These are phyloP conservation scores for Poecile montanus DNA, from an alignment of 2,797 vertebrate species.

Conservation along the genomic window DNA sequence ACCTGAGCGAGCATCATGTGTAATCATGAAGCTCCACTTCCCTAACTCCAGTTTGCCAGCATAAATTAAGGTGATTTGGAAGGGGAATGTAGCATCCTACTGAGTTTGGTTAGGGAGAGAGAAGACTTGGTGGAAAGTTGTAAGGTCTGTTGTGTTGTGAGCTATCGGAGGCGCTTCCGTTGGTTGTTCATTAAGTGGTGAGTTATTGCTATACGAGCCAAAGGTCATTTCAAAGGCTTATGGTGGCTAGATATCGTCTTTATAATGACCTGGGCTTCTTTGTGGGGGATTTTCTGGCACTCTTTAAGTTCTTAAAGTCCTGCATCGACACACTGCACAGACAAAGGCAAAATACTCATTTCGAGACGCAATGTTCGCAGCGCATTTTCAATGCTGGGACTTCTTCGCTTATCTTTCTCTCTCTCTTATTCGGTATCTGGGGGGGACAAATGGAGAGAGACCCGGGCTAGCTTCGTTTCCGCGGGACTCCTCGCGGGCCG, in stretches of 20 bases:
- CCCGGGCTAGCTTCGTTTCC: background rate
- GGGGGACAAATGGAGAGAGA: background rate
- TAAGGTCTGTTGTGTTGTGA: slow-evolving; percentile 80
- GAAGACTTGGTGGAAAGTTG: slow-evolving; percentile 77
- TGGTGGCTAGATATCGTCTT: slow-evolving; percentile 89
- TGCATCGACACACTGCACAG: slow-evolving; percentile 62
- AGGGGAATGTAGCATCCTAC: slow-evolving; percentile 57
- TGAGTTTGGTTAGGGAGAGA: slow-evolving; percentile 72
- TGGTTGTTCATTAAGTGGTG: slow-evolving; percentile 99
- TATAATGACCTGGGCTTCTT: slow-evolving; percentile 84
- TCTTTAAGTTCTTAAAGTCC: slow-evolving; percentile 76
- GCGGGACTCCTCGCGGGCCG: background rate
- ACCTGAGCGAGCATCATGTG: slow-evolving; percentile 34
- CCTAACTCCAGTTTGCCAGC: slow-evolving; percentile 60
- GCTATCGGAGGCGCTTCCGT: slow-evolving; percentile 85
- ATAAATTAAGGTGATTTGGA: slow-evolving; percentile 55
- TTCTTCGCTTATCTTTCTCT: slow-evolving; percentile 22
- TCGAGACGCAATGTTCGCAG: background rate
- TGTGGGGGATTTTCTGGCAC: slow-evolving; percentile 80
- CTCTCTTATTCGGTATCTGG: background rate
- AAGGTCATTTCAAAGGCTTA: slow-evolving; percentile 98
- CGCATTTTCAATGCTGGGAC: background rate
- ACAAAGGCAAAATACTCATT: background rate
- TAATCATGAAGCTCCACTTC: slow-evolving; percentile 43
- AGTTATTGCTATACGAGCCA: slow-evolving; percentile 90